Base-by-base conservation (phyloP, 2,888 invertebrate species). In the Watsonalla binaria region DNA sequence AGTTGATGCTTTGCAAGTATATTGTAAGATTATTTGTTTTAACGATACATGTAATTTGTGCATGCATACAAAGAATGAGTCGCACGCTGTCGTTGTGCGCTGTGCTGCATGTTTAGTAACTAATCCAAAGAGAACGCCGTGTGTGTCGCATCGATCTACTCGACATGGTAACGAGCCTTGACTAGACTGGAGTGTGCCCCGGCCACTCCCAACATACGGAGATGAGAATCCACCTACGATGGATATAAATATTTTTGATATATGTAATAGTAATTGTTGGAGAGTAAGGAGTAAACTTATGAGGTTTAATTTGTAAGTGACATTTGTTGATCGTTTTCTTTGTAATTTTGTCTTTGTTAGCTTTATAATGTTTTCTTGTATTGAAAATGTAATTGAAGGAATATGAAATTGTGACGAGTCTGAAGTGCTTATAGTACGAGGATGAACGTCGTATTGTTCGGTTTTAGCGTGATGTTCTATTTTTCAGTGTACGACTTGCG, bases 241-340 rank as follows among this genome's bases (percentile, higher is more conserved):
- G 71, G 68, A 76, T 80, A 75, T 73, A 76, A 80, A 81, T 84
- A 81, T 84, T 84, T 84, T 88, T 85, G 85, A 86, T 86, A 84
- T 80, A 49, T 49, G 48, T 49, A 79, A 78, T 82, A 82, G 84
- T 84, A 83, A 83, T 86, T 84, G 86, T 86, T 87, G 86, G 83
- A 80, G 74, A 81, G 77, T 83, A 82, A 82, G 84, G 76, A 80
- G 75, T 79, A 82, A 85, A 83, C 81, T 82, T 83, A 84, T 79
- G 83, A 84, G 78, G 84, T 86, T 86, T 86, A 82, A 89, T 89
- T 88, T 86, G 81, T 90, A 89, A 88, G 88, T 86, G 84, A 83
- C 84, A 84, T 86, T 86, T 88, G 87, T 88, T 90, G 86, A 86
- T 86, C 82, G 86, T 88, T 89, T 87, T 88, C 84, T 86, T 88